These are phyloP conservation scores for Perca fluviatilis DNA, from an alignment of 2,113 vertebrate genomes.

Conservation along the genomic window DNA sequence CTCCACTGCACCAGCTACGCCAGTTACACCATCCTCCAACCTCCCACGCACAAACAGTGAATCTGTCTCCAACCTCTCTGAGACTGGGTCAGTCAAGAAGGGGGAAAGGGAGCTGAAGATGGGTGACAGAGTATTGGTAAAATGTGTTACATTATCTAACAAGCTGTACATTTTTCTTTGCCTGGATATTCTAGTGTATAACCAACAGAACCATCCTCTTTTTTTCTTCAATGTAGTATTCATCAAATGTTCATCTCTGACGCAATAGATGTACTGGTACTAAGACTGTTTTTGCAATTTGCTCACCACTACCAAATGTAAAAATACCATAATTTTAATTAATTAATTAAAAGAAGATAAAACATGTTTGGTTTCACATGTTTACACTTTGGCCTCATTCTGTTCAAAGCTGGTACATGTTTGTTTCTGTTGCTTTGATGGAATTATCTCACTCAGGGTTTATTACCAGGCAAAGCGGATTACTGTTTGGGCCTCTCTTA, in stretches of 20 bases:
- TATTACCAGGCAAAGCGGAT: constrained; percentile 57
- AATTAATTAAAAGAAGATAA: neutral
- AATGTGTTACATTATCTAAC: constrained; percentile 18
- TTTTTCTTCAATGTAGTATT: neutral
- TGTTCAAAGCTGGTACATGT: neutral
- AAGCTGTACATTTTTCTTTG: neutral
- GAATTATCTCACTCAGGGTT: constrained; percentile 59
- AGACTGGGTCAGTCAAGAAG: constrained; percentile 95
- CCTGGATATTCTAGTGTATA: neutral
- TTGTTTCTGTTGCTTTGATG: constrained; percentile 47
- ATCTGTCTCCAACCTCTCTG: constrained; percentile 96
- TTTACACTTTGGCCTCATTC: constrained; percentile 8
- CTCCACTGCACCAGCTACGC: constrained; percentile 69
- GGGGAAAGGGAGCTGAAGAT: constrained; percentile 97
- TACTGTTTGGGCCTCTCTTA: constrained; percentile 39
- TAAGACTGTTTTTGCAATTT: neutral
- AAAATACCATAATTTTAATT: no score
- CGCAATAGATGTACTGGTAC: neutral
- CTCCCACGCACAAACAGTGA: constrained; percentile 92
- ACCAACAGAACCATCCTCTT: neutral
- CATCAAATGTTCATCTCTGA: neutral
- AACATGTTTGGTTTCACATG: neutral
- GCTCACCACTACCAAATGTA: no score
- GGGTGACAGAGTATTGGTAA: constrained; percentile 96
- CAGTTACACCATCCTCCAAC: constrained; percentile 86